Evolutionary conservation across 2,797 vertebrate species (phyloP), one percentile per base, ranked within the genome.

Genomic region (Peromyscus attwateri): DNA sequence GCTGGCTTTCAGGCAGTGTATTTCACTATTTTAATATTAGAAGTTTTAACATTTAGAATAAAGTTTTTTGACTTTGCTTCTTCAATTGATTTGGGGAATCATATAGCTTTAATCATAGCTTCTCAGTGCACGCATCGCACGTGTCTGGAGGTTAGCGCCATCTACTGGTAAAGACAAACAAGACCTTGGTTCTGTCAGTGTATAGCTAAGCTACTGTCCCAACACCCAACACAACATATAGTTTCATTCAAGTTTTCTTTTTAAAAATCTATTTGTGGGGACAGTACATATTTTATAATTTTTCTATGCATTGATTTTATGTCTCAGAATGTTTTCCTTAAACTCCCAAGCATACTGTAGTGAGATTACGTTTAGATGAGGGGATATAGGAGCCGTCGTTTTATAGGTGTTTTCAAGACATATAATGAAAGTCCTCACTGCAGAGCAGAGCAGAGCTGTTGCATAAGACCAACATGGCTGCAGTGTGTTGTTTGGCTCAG

Each of bases 131-230:
- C 84, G 93, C n/a, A 37, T 91, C n/a, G 52, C 19, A 34, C 87
- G 95, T 23, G 55, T 93, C 49, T 96, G 91, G 94, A 71, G 83
- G 76, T 62, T 66, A 96, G 97, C 95, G 73, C 97, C 97, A 97
- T 95, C 98, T 98, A 75, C 96, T 97, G 98, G 96, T 21, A 77
- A 94, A 52, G 43, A 68, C 43, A 43, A 64, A 79, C 25, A 96
- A 8, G 94, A 60, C 37, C 70, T 71, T 89, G 79, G 10, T 80
- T 84, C 40, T 95, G 29, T 75, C 43, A 13, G 3, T 70, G 4
- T 70, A 49, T 49, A 49, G 49, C 6, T 9, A 91, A n/a, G 11
- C 70, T 89, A 46, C 34, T 96, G 46, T 84, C 87, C 37, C 52
- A 55, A 55, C 52, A 55, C 7, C 17, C 40, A 97, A 82, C 60